Evolutionary conservation across 2,797 vertebrate genomes (phyloP).

Genomic region (Phoebastria nigripes): DNA sequence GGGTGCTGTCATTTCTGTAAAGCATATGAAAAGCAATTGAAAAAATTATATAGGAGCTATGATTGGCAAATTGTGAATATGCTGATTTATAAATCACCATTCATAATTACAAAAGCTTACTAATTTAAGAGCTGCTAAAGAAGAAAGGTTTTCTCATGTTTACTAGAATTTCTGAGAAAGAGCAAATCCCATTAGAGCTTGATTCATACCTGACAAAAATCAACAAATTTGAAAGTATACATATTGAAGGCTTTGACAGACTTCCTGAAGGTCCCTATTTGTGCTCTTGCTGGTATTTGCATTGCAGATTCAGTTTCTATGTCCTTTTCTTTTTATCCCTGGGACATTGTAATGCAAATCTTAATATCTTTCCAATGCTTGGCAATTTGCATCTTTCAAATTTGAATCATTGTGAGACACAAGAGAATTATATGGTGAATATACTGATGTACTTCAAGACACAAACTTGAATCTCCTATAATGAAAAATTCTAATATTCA

Average conservation of each 20-base stretch:
- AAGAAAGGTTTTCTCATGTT: conserved; percentile 30
- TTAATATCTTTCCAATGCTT: conserved; percentile 58
- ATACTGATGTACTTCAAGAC: conserved; percentile 38
- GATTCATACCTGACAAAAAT: conserved; percentile 59
- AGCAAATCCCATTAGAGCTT: conserved; percentile 36
- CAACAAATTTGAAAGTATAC: conserved; percentile 32
- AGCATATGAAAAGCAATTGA: not conserved
- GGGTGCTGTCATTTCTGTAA: not conserved
- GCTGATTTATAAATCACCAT: conserved; percentile 35
- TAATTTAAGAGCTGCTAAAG: conserved; percentile 55
- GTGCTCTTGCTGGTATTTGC: conserved; percentile 59
- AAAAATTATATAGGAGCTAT: conserved; percentile 11
- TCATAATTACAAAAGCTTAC: conserved; percentile 17
- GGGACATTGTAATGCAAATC: conserved; percentile 68
- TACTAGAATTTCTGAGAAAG: conserved; percentile 51
- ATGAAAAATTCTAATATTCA: conserved; percentile 42
- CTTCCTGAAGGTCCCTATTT: conserved; percentile 60
- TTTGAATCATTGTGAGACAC: conserved; percentile 55
- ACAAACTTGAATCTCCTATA: conserved; percentile 30
- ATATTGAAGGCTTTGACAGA: conserved; percentile 45
- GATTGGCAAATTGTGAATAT: conserved; percentile 62
- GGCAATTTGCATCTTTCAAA: conserved; percentile 68
- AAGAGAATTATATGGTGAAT: conserved; percentile 43
- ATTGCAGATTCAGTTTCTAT: conserved; percentile 68
- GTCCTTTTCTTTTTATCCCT: conserved; percentile 58